phyloP scores from a whole-genome alignment of 2,113 vertebrate genomes.

The Phaetusa simplex region DNA sequence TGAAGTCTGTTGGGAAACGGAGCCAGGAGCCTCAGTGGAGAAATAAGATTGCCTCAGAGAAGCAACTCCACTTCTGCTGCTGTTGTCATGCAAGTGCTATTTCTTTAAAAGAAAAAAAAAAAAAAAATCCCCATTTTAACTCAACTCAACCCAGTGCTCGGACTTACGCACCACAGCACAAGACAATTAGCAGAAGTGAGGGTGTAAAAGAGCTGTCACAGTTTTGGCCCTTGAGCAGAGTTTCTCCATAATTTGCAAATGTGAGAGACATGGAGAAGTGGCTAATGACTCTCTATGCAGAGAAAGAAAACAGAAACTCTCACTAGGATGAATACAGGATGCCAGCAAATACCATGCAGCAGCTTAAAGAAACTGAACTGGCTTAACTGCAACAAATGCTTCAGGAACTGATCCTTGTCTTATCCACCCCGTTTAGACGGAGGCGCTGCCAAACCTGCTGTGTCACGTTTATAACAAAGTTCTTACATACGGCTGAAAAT shows the following conservation, averaged over 20 bases:
- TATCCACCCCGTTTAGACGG: neutral
- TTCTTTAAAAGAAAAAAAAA: neutral
- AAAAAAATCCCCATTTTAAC: neutral
- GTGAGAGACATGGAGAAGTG: neutral
- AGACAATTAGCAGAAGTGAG: neutral
- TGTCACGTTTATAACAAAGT: neutral
- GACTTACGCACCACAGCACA: neutral
- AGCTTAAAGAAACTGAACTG: neutral
- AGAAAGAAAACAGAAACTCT: neutral
- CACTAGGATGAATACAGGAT: neutral
- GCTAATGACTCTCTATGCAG: neutral
- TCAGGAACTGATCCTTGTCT: neutral
- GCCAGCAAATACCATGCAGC: neutral
- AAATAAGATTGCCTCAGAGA: neutral
- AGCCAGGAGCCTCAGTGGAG: neutral
- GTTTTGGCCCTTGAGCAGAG: neutral
- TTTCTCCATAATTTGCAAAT: neutral
- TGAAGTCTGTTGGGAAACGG: neutral
- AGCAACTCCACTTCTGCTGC: neutral
- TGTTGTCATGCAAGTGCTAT: neutral
- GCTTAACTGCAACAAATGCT: neutral
- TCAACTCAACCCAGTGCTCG: neutral
- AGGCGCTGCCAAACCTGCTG: conserved; percentile 33
- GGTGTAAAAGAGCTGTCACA: neutral
- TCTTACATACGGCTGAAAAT: conserved; percentile 41